phyloP scores from a whole-genome alignment of 1,140 invertebrate genomes.

The Drosophila aff. region DNA sequence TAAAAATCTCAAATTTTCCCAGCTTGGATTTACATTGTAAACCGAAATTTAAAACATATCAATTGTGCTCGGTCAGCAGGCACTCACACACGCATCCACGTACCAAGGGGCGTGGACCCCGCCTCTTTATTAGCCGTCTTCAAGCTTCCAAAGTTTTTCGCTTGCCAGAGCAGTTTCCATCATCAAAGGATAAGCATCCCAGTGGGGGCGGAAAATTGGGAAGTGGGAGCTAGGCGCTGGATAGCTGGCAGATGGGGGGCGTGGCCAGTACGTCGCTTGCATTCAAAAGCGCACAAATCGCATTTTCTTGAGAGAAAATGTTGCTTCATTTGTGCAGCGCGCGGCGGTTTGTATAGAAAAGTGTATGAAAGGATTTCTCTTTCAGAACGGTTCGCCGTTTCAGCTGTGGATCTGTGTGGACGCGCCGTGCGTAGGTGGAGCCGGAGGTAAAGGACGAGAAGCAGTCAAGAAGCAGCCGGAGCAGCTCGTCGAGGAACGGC shows the following conservation, averaged over 20 bases:
- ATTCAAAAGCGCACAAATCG: conserved; percentile 83
- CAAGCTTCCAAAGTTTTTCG: conserved; percentile 62
- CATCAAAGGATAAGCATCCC: conserved; percentile 75
- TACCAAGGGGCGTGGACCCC: conserved; percentile 14
- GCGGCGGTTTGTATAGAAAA: conserved; percentile 77
- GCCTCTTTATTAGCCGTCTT: conserved; percentile 67
- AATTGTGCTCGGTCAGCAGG: conserved; percentile 45
- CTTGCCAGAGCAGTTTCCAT: conserved; percentile 70
- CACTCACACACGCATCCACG: conserved; percentile 6
- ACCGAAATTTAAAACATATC: conserved; percentile 43
- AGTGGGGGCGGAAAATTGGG: conserved; percentile 14
- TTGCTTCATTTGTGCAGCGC: conserved; percentile 81
- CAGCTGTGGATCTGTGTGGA: conserved; percentile 9
- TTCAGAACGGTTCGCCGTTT: conserved; percentile 22
- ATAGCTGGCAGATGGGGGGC: conserved; percentile 16
- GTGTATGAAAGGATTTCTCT: conserved; percentile 78
- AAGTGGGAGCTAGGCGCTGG: neutral
- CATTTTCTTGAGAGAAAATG: conserved; percentile 81
- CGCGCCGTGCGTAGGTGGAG: conserved; percentile 42
- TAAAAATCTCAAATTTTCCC: neutral
- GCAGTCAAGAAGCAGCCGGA: conserved; percentile 20
- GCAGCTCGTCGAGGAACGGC: neutral
- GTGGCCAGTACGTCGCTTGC: conserved; percentile 70
- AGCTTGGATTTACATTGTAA: conserved; percentile 16
- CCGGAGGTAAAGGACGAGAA: conserved; percentile 11